These are phyloP conservation scores for Numenius phaeopus DNA, from an alignment of 2,797 vertebrate species.

Conservation along the genomic window DNA sequence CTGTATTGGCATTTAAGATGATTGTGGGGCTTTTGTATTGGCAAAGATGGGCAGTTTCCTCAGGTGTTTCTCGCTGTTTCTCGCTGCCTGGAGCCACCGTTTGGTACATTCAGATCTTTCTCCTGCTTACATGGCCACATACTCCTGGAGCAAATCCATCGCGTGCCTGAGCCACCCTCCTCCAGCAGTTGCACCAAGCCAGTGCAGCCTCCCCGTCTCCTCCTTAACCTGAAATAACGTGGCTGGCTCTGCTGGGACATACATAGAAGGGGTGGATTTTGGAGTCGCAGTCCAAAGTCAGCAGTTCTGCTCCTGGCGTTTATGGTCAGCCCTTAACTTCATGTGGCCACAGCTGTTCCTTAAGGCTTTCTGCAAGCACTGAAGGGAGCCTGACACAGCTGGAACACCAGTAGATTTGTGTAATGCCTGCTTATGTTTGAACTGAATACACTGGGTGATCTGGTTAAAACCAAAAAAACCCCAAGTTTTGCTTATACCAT, in stretches of 20 bases:
- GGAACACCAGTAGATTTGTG: background rate
- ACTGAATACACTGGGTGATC: background rate
- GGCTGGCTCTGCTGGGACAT: background rate
- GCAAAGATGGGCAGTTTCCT: background rate
- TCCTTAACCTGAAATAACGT: background rate
- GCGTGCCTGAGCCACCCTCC: background rate
- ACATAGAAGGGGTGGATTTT: background rate
- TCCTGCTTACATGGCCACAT: fast-evolving
- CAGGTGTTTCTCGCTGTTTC: background rate
- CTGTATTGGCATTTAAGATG: background rate
- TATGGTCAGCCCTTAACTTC: background rate
- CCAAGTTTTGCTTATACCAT: background rate
- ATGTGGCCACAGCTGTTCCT: background rate
- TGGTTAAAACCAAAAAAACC: background rate
- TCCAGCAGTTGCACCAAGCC: background rate
- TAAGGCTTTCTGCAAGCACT: background rate
- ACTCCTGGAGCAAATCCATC: background rate
- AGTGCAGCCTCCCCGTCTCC: fast-evolving
- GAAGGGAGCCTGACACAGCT: background rate
- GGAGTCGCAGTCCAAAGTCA: background rate
- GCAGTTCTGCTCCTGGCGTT: background rate
- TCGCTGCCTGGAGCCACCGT: background rate
- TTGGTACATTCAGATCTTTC: conserved; percentile 3
- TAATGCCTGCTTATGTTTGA: background rate
- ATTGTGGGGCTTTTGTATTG: background rate